A percentile compares a stretch with the other conserved stretches of the same genome.
phyloP scores from a whole-genome alignment of 2,113 vertebrate species.

The Erythrocebus patas region DNA sequence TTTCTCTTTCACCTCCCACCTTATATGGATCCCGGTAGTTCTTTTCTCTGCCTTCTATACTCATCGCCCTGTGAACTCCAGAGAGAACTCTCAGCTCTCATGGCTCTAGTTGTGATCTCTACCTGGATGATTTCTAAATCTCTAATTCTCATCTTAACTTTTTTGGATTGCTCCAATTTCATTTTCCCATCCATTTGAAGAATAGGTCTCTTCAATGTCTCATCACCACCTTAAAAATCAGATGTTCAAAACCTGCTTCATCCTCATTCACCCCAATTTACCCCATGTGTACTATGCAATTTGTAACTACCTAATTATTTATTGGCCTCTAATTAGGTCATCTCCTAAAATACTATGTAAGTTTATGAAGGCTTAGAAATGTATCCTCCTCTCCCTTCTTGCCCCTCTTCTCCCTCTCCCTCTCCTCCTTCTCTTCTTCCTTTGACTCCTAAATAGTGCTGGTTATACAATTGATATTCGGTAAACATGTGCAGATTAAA shows the following conservation, averaged over 20 bases:
- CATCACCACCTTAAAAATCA: neutral
- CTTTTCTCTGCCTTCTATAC: neutral
- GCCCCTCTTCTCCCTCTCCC: neutral
- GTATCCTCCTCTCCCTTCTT: neutral
- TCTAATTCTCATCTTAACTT: neutral
- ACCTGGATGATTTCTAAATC: neutral
- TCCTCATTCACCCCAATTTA: neutral
- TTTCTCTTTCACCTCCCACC: neutral
- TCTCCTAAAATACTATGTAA: neutral
- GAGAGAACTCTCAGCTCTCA: neutral
- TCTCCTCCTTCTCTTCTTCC: neutral
- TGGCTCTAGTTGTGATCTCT: neutral
- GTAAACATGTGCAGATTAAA: slow-evolving; percentile 5
- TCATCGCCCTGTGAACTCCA: neutral
- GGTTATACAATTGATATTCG: neutral
- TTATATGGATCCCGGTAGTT: neutral
- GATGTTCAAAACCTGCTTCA: neutral
- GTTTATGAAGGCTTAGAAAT: neutral
- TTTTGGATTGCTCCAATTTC: neutral
- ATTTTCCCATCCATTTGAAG: neutral
- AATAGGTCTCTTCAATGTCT: neutral
- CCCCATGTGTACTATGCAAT: neutral
- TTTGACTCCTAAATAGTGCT: neutral
- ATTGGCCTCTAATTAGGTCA: neutral
- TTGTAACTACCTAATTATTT: neutral